These are phyloP conservation scores for Odobenus rosmarus DNA, from an alignment of 2,113 vertebrate genomes.

Conservation along the genomic window DNA sequence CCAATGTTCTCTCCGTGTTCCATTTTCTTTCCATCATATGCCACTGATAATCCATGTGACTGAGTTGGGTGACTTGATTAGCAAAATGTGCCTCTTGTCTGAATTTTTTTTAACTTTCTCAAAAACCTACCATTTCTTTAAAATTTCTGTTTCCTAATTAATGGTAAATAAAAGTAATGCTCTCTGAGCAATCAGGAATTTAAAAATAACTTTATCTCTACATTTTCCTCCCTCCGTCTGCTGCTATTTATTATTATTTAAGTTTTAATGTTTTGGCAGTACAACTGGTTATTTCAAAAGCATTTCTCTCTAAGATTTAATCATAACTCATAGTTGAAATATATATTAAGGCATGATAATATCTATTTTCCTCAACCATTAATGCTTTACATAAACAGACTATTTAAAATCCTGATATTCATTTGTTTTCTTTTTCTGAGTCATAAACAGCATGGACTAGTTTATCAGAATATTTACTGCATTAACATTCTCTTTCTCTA, in stretches of 20 bases:
- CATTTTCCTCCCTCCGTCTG: not conserved
- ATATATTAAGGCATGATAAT: not conserved
- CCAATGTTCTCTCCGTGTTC: not conserved
- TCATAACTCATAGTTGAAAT: slow-evolving; percentile 2
- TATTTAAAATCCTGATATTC: not conserved
- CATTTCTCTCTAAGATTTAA: not conserved
- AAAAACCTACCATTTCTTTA: not conserved
- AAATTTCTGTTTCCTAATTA: not conserved
- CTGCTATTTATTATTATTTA: slow-evolving; percentile 16
- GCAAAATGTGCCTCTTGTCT: not conserved
- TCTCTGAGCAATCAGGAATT: not conserved
- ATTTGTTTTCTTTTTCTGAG: not conserved
- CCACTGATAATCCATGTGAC: not conserved
- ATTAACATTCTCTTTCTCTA: not conserved
- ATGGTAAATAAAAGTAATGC: not conserved
- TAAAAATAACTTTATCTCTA: not conserved
- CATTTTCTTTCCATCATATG: not conserved
- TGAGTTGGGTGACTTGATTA: not conserved
- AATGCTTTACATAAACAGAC: not conserved
- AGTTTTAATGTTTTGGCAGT: not conserved
- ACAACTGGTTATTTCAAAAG: slow-evolving; percentile 4
- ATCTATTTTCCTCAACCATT: not conserved
- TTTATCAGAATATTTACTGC: not conserved
- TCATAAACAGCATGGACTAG: too few relatives aligned
- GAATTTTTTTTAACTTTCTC: not conserved